phyloP scores from a whole-genome alignment of 2,797 vertebrate species.

The Dermochelys coriacea region DNA sequence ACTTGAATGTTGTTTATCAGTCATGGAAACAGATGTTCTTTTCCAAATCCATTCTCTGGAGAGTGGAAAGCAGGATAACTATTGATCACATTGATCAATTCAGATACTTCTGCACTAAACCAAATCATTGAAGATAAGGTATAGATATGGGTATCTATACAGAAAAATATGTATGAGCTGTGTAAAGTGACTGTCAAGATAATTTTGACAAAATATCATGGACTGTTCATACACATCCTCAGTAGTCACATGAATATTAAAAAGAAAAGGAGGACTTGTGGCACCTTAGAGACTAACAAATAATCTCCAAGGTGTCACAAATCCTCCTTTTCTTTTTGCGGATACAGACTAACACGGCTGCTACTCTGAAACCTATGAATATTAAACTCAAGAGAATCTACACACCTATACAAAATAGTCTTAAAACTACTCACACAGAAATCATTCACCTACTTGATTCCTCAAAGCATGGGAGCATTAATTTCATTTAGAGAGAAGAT shows the following conservation, averaged over 20 bases:
- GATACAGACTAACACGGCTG: no score
- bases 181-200: accelerated
- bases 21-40: neutral
- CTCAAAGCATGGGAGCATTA: neutral
- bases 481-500: neutral
- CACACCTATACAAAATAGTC: neutral
- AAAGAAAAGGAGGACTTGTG: no score
- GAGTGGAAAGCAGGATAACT: neutral
- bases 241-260: neutral
- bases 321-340: no score
- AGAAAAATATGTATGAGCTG: neutral
- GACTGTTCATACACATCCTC: neutral
- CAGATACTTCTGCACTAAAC: accelerated
- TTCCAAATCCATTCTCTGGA: neutral
- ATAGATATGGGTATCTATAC: accelerated
- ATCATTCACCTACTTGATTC: neutral
- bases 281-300: no score
- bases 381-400: accelerated
- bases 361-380: neutral
- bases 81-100: neutral
- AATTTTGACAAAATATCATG: neutral
- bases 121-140: neutral
- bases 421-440: neutral
- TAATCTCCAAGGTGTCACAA: no score
- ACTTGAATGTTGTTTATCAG: neutral